phyloP scores from a whole-genome alignment of 2,113 vertebrate species.

The Sturnus vulgaris region DNA sequence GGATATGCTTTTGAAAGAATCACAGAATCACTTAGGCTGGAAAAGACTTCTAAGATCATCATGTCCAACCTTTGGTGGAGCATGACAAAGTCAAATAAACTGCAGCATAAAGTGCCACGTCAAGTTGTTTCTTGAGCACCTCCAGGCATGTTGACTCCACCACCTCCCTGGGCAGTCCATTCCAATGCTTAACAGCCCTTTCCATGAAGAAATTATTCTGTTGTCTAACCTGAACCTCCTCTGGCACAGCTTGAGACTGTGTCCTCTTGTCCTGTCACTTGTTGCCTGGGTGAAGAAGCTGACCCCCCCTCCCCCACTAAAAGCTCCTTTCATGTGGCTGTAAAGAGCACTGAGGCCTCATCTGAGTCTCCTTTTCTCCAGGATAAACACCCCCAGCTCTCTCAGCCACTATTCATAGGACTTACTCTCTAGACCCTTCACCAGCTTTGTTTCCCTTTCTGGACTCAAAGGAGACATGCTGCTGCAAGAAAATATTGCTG shows the following conservation, averaged over 20 bases:
- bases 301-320: too few species aligned
- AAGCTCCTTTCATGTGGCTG: background rate
- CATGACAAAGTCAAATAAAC: background rate
- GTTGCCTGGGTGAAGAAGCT: background rate
- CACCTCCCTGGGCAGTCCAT: background rate
- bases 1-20: background rate
- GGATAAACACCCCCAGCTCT: background rate
- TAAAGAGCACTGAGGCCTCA: background rate
- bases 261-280: background rate
- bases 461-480: background rate
- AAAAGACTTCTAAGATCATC: background rate
- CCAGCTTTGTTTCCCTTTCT: background rate
- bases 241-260: background rate
- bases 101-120: rapidly evolving
- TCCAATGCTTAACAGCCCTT: background rate
- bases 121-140: background rate
- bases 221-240: background rate
- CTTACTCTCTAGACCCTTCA: background rate
- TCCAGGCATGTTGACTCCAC: background rate
- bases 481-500: background rate
- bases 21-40: background rate
- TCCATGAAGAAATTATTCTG: background rate
- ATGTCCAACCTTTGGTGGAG: background rate
- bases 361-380: background rate
- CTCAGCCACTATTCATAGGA: background rate